Evolutionary conservation across 2,113 vertebrate species (phyloP).

Genomic region (Corydoras sp.): DNA sequence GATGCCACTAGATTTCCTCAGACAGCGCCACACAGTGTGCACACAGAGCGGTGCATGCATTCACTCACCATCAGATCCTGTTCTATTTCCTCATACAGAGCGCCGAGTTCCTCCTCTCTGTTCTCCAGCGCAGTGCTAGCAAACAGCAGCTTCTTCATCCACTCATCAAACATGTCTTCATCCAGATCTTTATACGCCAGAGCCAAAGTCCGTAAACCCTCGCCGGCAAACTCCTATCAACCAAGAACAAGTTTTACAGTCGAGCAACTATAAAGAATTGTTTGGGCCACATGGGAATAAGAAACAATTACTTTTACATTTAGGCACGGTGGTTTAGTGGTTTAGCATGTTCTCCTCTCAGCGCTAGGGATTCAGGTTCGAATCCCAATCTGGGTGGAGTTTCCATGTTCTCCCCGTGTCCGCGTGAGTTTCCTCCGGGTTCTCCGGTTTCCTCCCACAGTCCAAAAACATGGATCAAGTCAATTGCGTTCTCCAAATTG

Average conservation of each 20-base stretch:
- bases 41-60: neutral
- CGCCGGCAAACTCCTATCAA: conserved; percentile 69
- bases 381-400: too few species aligned
- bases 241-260: conserved; percentile 5
- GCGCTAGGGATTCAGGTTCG: too few species aligned
- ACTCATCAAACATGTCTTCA: conserved; percentile 64
- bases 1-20: too few species aligned
- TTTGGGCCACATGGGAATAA: neutral
- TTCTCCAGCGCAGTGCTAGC: conserved; percentile 52
- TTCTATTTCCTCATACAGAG: conserved; percentile 69
- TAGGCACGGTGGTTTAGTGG: too few species aligned
- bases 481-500: too few species aligned
- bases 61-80: conserved; percentile 64
- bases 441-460: too few species aligned
- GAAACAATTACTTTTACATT: too few species aligned
- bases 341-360: too few species aligned
- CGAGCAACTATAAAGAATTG: neutral
- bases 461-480: too few species aligned
- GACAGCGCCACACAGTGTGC: too few species aligned
- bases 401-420: too few species aligned
- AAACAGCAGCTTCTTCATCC: conserved; percentile 63
- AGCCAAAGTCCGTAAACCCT: conserved; percentile 68
- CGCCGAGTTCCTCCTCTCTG: conserved; percentile 56
- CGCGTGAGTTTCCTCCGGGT: too few species aligned
- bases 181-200: conserved; percentile 69